Evolutionary conservation across 2,797 vertebrate species (phyloP), one percentile per base, ranked within the genome.

Genomic region (Oreochromis mossambicus): DNA sequence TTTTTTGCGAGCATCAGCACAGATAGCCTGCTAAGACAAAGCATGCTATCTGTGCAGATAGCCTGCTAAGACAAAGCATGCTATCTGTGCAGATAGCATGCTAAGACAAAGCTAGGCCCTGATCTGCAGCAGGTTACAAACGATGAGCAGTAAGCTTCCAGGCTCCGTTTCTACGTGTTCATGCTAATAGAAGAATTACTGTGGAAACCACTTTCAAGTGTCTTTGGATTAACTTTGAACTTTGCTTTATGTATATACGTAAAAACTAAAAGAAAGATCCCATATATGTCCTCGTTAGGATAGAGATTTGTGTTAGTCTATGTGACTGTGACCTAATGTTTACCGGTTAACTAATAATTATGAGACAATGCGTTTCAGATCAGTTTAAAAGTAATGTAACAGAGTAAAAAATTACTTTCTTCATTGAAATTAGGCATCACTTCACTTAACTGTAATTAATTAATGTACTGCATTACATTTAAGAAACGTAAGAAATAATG

Each of bases 241-340:
- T 61, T 61, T 63, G 32, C 32, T 63, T 12, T 2, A 36, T 63
- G 17, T 63, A 36, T 36, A n/a, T 0, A 1, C 1, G 0, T 63
- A 63, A 63, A 63, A 63, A 63, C 2, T 36, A 12, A n/a, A 63
- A 1, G 32, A 63, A 36, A 12, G 17, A 36, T 36, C 6, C 32
- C 10, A 0, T n/a, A 1, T 1, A 5, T 63, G 58, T 36, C 10
- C 32, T 36, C 32, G 12, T 63, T 63, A 3, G 32, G 6, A 63
- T n/a, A 1, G 58, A 63, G 32, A 63, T 12, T 1, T 61, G 2
- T 61, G 17, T 61, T 61, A 12, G 34, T 63, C 17, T 1, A 36
- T 32, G 58, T 36, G 58, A 63, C 58, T 2, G 17, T 63, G 58
- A 32, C 56, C 9, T 36, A 36, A 8, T 8, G 8, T 12, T 63